Base-by-base conservation (phyloP, 1,140 invertebrate genomes). In the Drosophila auraria region DNA sequence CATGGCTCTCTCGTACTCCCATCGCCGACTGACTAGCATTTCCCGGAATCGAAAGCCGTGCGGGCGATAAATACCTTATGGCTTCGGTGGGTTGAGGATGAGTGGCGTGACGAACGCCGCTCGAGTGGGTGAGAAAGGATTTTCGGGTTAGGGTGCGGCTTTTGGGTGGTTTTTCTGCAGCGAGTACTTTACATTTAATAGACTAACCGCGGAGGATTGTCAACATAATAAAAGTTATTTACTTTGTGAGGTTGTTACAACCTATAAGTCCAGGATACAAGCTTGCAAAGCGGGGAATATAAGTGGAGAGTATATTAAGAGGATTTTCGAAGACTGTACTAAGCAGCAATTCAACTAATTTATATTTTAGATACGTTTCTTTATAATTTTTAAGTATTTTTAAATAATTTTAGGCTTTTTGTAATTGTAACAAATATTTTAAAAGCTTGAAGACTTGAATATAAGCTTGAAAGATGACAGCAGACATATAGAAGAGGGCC, bases 111-210 rank as follows among this genome's bases (percentile, higher is more conserved):
- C 74, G 64, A 78, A 78, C 74, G 20, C 40, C 17, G 23, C 44
- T 78, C 74, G 74, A 78, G 75, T 78, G 75, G 75, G 75, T 78
- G 56, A 56, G 33, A 78, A 78, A 57, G 64, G 74, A 77, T 70
- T 70, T 45, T 20, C 14, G 17, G 17, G 3, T 3, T 0, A 20
- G 7, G 12, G 1, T 40, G 14, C 14, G 14, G 7, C 12, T 57
- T 20, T 17, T 15, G 68, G 40, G 25, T 44, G 60, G 70, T 44
- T 40, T 30, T 15, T 12, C 12, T n/a, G 12, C n/a, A 25, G 2
- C 12, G 50, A 38, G 62, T 69, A 50, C 68, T 57, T 69, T 49
- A 56, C n/a, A 49, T 57, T 71, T 71, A 56, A 71, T 71, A 23
- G 17, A 56, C 64, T 57, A 25, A 15, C 40, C 30, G 14, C 44